Base-by-base conservation (phyloP, 2,888 invertebrate genomes). In the Phania funesta region DNA sequence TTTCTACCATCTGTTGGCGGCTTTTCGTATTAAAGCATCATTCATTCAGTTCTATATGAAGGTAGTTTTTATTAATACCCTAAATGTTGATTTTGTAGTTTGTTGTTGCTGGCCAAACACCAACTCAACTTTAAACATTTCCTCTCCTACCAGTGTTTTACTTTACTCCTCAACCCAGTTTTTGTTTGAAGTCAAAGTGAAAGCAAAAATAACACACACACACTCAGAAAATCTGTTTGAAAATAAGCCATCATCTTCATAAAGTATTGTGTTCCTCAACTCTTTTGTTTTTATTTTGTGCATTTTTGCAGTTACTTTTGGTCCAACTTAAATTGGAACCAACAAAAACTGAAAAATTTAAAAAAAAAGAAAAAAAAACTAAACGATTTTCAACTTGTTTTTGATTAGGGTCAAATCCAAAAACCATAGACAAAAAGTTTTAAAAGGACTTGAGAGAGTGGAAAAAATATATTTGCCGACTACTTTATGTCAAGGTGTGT, bases 351-450 rank as follows among this genome's bases (percentile, higher is more conserved):
- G 13, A 29, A 44, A 48, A 73, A 44, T 18, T 13, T n/a, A n/a
- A n/a, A n/a, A n/a, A n/a, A 58, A 80, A 52, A 73, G 20, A 7
- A 11, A 54, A 44, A 58, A 77, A 71, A 78, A 78, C 78, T 82
- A 82, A 82, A 82, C 82, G 82, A 82, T 82, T 82, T 82, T 75
- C 78, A 78, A 82, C 82, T 82, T 82, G 78, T 78, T 82, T 82
- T 82, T 82, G 82, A 82, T 82, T 82, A 82, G 82, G 82, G 82
- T 82, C 78, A 82, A 70, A 82, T 74, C 38, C 70, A 74, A 78
- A 77, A 58, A 26, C 74, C 48, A 74, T 38, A 77, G 65, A 65
- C 56, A 71, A 29, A 65, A 64, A 64, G 64, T 68, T 73, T 58
- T 64, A 38, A 54, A 56, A 64, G 46, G 46, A 65, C 58, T 78